A percentile compares a stretch with the other conserved stretches of the same genome.
Evolutionary conservation across 53 echinoderm and acorn worm genomes (phyloP).

Genomic region (Apostichopus leukothele): DNA sequence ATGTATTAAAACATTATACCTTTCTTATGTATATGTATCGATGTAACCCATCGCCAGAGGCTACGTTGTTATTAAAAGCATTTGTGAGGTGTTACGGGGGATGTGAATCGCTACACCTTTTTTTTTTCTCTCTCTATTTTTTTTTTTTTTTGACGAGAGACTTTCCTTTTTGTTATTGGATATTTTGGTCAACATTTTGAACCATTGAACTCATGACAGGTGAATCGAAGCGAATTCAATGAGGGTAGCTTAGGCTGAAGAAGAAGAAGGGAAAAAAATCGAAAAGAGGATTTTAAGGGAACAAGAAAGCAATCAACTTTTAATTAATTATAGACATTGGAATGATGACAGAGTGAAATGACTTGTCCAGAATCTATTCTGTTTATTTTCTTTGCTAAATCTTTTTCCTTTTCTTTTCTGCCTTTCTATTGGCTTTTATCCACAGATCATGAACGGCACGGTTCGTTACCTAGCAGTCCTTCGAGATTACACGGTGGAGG

Average conservation of each 20-base stretch:
- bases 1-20: slow-evolving; percentile 3
- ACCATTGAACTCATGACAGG: slow-evolving; percentile 33
- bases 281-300: slow-evolving; percentile 12
- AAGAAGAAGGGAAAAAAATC: background rate
- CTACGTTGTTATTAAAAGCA: slow-evolving; percentile 20
- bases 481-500: background rate
- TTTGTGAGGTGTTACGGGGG: slow-evolving; percentile 18
- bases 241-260: background rate
- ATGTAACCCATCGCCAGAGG: background rate
- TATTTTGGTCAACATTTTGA: slow-evolving; percentile 13
- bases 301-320: slow-evolving; percentile 32
- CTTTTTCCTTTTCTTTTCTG: background rate
- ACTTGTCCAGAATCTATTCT: slow-evolving; percentile 12
- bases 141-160: background rate
- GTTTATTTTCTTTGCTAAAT: slow-evolving; percentile 6
- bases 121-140: too few relatives aligned
- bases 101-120: slow-evolving; percentile 16
- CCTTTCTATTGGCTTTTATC: background rate
- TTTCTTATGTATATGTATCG: background rate
- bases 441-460: slow-evolving; percentile 29
- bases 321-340: slow-evolving; percentile 38
- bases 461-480: slow-evolving; percentile 30
- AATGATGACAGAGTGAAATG: slow-evolving; percentile 2
- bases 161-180: background rate
- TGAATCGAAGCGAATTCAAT: slow-evolving; percentile 40